Evolutionary conservation across 2,797 vertebrate genomes (phyloP).

Genomic region (Pseudomugil gertrudae): DNA sequence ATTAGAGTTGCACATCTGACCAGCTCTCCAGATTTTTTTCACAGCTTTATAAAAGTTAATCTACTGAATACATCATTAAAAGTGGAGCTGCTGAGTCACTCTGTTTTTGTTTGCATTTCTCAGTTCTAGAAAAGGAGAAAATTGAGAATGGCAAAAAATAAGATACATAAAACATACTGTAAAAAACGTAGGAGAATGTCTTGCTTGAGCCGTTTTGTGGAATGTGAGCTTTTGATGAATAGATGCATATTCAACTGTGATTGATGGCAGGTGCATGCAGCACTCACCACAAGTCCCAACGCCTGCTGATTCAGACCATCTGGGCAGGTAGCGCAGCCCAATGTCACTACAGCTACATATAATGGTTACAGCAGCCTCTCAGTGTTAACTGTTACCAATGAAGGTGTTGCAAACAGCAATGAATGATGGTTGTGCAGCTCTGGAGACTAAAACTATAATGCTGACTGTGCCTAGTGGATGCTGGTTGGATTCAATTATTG

Average conservation of each 20-base stretch:
- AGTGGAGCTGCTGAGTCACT: conserved; percentile 44
- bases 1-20: conserved; percentile 27
- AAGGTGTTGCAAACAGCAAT: not conserved
- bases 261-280: conserved; percentile 49
- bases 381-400: conserved; percentile 10
- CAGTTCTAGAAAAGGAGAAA: not conserved
- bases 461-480: conserved; percentile 16
- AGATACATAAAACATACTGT: conserved; percentile 7
- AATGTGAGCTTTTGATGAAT: conserved; percentile 27
- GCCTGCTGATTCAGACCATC: conserved; percentile 62
- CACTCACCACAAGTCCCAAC: not conserved
- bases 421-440: not conserved
- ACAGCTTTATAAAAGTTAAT: conserved; percentile 26
- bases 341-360: conserved; percentile 15
- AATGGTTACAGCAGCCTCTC: conserved; percentile 8
- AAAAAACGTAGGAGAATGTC: conserved; percentile 14
- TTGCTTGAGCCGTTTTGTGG: conserved; percentile 4
- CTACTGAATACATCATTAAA: conserved; percentile 25
- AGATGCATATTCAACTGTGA: conserved; percentile 54
- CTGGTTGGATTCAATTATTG: conserved; percentile 4
- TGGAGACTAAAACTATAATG: conserved; percentile 4
- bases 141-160: too few species aligned
- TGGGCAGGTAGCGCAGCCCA: conserved; percentile 50
- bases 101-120: conserved; percentile 15
- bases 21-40: conserved; percentile 31